Base-by-base conservation (phyloP, 2,113 vertebrate genomes). In the Ceuthmochares aereus region DNA sequence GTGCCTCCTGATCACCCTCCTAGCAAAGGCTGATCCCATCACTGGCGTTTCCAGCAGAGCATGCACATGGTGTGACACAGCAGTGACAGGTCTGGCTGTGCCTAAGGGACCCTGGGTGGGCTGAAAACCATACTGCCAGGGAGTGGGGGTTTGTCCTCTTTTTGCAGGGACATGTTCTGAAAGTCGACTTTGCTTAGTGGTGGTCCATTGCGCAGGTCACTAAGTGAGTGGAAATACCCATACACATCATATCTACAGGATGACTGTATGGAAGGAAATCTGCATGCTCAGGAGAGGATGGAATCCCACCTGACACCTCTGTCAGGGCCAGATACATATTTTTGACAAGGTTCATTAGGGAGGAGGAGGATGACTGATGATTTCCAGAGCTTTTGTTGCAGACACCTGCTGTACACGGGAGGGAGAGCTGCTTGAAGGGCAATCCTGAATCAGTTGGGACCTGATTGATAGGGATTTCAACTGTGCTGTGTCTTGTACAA, bases 401-500 rank as follows among this genome's bases (percentile, higher is more conserved):
- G 76, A 21, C 7, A 43, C 21, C 6, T 27, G 23, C 23, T 81
- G 11, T 22, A 27, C 67, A 37, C 0, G 0, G 79, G 56, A 84
- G 15, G 20, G 4, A 52, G 12, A 72, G 7, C 49, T 42, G 34
- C 54, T 60, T 0, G 0, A 58, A 82, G 68, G 27, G 7, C 63
- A 1, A 2, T 27, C 60, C 80, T 12, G 29, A 21, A 10, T 5
- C 0, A 0, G 10, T 0, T n/a, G 49, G 40, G 54, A 59, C 27
- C 36, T 40, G 66, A 62, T 2, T 2, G 4, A 68, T 10, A 27
- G 30, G 58, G 49, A 18, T 52, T 56, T 83, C 3, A 2, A 42
- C 72, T 59, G 60, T 60, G 60, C 47, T n/a, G 23, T 18, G 8
- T 12, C 56, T 32, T 40, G 34, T n/a, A 54, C 3, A 3, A 78